These are phyloP conservation scores for Ardeotis arabs DNA, from an alignment of 2,113 vertebrate species.

Conservation along the genomic window DNA sequence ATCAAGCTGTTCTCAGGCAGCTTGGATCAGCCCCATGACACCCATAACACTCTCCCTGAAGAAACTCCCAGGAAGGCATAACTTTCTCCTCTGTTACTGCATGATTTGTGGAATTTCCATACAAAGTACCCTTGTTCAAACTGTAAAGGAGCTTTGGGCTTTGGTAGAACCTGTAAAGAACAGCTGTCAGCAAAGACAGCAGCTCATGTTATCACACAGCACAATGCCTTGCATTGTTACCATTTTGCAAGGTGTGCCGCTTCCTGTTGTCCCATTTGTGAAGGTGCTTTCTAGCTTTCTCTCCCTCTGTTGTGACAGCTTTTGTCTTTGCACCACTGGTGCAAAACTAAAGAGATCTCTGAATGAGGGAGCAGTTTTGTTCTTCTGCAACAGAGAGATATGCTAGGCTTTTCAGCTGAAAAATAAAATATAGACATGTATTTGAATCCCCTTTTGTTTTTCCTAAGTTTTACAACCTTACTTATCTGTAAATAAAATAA, in stretches of 20 bases:
- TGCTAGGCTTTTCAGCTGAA: slow-evolving; percentile 40
- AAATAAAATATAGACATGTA: slow-evolving; percentile 62
- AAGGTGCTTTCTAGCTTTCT: slow-evolving; percentile 23
- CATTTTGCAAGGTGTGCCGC: not conserved
- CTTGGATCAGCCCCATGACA: not conserved
- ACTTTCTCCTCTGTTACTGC: not conserved
- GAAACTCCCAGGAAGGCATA: not conserved
- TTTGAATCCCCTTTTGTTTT: slow-evolving; percentile 68
- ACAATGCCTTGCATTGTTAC: not conserved
- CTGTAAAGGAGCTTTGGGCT: slow-evolving; percentile 1
- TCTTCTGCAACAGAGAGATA: slow-evolving; percentile 56
- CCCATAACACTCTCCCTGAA: not conserved
- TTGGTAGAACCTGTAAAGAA: slow-evolving; percentile 21
- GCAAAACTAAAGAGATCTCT: slow-evolving; percentile 46
- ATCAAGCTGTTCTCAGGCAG: not conserved
- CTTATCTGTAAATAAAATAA: slow-evolving; percentile 77
- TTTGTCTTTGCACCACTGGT: slow-evolving; percentile 54
- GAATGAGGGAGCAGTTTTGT: slow-evolving; percentile 12
- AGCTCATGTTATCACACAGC: slow-evolving; percentile 2
- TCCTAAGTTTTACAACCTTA: slow-evolving; percentile 64
- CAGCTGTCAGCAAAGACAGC: not conserved
- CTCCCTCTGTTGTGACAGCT: slow-evolving; percentile 26
- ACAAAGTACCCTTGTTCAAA: not conserved
- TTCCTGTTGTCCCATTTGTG: slow-evolving; percentile 20
- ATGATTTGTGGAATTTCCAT: not conserved